Conservation (phyloP, 1,140 invertebrate genomes). For the Zaprionus camerounensis region DNA sequence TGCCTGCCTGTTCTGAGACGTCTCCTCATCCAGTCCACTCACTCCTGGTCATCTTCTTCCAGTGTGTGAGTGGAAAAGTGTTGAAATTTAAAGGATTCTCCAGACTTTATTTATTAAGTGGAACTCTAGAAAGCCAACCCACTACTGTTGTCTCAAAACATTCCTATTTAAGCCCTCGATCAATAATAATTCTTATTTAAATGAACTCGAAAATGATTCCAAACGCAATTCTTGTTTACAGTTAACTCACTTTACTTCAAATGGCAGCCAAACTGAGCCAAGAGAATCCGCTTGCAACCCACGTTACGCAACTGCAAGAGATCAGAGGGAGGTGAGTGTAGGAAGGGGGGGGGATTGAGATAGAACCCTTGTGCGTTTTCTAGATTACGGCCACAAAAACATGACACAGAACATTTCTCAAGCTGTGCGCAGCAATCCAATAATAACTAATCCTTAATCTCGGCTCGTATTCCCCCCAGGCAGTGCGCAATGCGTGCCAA, state of each 20-base stretch:
- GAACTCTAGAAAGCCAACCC: too few relatives aligned
- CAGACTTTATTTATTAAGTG: too few relatives aligned
- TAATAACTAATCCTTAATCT: conserved; percentile 56
- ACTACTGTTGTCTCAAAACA: too few relatives aligned
- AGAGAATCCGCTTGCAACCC: background rate
- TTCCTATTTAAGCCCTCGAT: too few relatives aligned
- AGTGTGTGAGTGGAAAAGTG: too few relatives aligned
- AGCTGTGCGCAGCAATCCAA: conserved; percentile 50
- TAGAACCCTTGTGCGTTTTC: conserved; percentile 53
- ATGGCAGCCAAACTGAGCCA: background rate
- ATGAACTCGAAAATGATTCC: too few relatives aligned
- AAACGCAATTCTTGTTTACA: background rate
- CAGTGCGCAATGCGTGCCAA: conserved; percentile 54
- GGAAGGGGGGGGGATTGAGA: background rate
- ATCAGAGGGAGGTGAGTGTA: background rate
- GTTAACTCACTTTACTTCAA: background rate
- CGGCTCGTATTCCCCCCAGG: conserved; percentile 16
- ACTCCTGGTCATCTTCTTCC: too few relatives aligned
- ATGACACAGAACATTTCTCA: conserved; percentile 71
- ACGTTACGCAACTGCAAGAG: background rate
- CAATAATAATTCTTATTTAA: too few relatives aligned
- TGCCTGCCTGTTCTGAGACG: too few relatives aligned
- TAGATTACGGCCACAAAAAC: conserved; percentile 55
- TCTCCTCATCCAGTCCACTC: too few relatives aligned
- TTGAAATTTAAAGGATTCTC: too few relatives aligned